Evolutionary conservation across 2,888 invertebrate species (phyloP).

Genomic region (Magallana nippona): DNA sequence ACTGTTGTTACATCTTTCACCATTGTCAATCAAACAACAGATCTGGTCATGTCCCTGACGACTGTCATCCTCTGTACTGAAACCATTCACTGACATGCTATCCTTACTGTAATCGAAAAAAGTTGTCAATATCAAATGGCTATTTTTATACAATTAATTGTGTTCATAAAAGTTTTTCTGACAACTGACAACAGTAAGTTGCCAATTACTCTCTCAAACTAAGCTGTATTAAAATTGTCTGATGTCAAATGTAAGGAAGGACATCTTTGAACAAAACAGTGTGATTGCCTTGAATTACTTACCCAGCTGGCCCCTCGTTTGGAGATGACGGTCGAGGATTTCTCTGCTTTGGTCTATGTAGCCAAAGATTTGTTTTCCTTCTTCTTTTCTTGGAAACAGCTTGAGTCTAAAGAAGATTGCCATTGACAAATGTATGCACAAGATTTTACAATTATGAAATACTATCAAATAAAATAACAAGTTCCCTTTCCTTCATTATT

Average conservation of each 20-base stretch:
- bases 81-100: conserved; percentile 67
- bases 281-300: not conserved
- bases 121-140: not conserved
- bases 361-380: conserved; percentile 51
- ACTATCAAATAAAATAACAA: not conserved
- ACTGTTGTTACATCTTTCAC: conserved; percentile 90
- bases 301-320: conserved; percentile 21
- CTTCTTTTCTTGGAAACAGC: conserved; percentile 43
- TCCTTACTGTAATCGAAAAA: conserved; percentile 23
- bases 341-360: conserved; percentile 53
- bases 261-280: not conserved
- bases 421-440: not conserved
- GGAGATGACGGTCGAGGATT: conserved; percentile 40
- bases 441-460: not conserved
- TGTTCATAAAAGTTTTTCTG: not conserved
- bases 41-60: conserved; percentile 73
- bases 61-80: conserved; percentile 72
- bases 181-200: too few relatives aligned
- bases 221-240: too few relatives aligned
- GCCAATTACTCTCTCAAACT: too few relatives aligned
- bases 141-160: not conserved
- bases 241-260: too few relatives aligned
- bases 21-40: conserved; percentile 92
- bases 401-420: not conserved
- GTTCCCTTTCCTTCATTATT: not conserved